Evolutionary conservation across 1,140 invertebrate species (phyloP).

Genomic region (Homarus americanus): DNA sequence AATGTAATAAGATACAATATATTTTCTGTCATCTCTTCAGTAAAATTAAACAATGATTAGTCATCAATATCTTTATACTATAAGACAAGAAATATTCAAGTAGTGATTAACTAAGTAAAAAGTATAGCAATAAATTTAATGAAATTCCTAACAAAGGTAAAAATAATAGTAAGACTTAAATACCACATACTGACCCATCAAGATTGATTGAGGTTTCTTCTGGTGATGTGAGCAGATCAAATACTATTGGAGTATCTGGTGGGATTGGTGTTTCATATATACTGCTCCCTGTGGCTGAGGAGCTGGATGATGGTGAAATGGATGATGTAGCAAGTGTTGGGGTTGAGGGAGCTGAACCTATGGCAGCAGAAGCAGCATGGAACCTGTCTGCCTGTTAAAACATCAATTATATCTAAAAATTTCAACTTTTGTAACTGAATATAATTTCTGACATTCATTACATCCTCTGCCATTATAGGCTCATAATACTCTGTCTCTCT

Average conservation of each 20-base stretch:
- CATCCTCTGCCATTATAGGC: no score
- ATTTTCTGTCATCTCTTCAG: background rate
- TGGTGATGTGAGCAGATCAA: conserved; percentile 57
- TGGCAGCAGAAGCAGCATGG: conserved; percentile 60
- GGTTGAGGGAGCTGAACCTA: conserved; percentile 57
- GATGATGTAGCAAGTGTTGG: conserved; percentile 30
- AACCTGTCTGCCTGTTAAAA: conserved; percentile 58
- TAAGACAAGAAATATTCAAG: no score
- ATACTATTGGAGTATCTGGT: conserved; percentile 50
- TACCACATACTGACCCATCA: background rate
- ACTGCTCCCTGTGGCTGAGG: conserved; percentile 7
- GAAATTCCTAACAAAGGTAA: background rate
- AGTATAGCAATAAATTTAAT: no score
- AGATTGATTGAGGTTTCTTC: conserved; percentile 39
- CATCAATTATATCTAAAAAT: background rate
- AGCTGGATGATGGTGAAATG: conserved; percentile 9
- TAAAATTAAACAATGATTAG: background rate
- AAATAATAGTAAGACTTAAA: background rate
- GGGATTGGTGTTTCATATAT: conserved; percentile 41
- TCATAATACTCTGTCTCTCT: no score
- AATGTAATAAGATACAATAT: background rate
- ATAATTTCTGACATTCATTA: no score
- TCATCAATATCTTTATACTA: background rate
- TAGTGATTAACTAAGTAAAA: no score
- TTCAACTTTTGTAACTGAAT: no score